Evolutionary conservation across 2,888 invertebrate species (phyloP), one percentile per base, ranked within the genome.

Genomic region (Spicauda simplicius): DNA sequence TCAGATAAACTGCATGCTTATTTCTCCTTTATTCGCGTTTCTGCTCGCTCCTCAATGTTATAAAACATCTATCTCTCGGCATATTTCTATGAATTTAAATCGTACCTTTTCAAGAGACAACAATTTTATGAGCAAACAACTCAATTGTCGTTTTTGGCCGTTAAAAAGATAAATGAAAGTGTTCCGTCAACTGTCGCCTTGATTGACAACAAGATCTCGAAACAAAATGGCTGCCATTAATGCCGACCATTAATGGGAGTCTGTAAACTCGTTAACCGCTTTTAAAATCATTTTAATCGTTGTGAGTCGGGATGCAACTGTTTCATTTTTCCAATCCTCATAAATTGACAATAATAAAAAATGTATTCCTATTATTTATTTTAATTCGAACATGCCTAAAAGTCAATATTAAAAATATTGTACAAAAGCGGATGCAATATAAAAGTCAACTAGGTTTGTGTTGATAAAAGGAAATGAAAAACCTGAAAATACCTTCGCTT

Each of bases 161-260:
- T 52, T 52, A 58, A 53, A 82, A 84, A 88, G 87, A 88, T 85
- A 86, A 87, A 88, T 88, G 86, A 84, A 84, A 85, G 84, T 81
- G 79, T 87, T 87, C 85, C 82, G 84, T 88, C 87, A 87, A 80
- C 80, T 87, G 87, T 80, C 88, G 82, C 72, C 73, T 76, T 87
- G 88, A 87, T 84, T 82, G 86, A 88, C 77, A 80, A 78, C 70
- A 74, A 85, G 82, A 85, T 84, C 82, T 83, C 73, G 72, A 73
- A 76, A 81, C 83, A 80, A 78, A 84, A 83, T 81, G 75, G 68
- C 65, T 70, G 58, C 64, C 69, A 69, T 71, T 71, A 70, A 53
- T 37, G 25, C 10, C 64, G n/a, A 41, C 58, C 19, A 48, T 19
- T 52, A 33, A 50, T 45, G 56, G 50, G 45, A 25, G 58, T 33